These are phyloP conservation scores for Pseudomugil gertrudae DNA, from an alignment of 2,797 vertebrate genomes.

Conservation along the genomic window DNA sequence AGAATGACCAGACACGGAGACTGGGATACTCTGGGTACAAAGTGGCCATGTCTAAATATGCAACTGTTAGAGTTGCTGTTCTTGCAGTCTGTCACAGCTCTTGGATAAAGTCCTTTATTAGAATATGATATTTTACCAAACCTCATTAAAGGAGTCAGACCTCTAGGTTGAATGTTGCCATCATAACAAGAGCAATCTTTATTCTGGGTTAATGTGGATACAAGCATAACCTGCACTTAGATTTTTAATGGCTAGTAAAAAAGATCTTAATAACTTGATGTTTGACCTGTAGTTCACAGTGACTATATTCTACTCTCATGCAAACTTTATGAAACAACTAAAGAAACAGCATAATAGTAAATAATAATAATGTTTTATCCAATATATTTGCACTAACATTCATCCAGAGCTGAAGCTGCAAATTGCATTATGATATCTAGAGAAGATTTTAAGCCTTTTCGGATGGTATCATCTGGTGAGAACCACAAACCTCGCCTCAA, in stretches of 20 bases:
- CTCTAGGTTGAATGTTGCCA: slow-evolving; percentile 12
- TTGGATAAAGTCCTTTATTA: slow-evolving; percentile 31
- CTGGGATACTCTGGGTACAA: neutral
- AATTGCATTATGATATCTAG: neutral
- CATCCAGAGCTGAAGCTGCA: neutral
- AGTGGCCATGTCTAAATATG: slow-evolving; percentile 19
- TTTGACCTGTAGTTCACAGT: neutral
- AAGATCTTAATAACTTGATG: slow-evolving; percentile 9
- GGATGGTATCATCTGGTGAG: neutral
- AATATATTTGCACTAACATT: neutral
- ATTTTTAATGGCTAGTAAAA: slow-evolving; percentile 23
- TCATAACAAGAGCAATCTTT: slow-evolving; percentile 27
- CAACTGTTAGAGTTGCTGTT: slow-evolving; percentile 61
- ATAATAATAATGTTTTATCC: neutral
- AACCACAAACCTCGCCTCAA: slow-evolving; percentile 5
- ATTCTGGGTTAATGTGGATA: slow-evolving; percentile 17
- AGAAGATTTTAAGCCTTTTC: neutral
- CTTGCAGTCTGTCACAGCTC: slow-evolving; percentile 35
- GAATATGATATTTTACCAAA: slow-evolving; percentile 31
- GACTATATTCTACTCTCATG: neutral
- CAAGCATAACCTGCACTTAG: slow-evolving; percentile 9
- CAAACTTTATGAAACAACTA: neutral
- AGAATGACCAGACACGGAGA: slow-evolving; percentile 28
- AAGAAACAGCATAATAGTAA: neutral
- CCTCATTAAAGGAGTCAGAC: slow-evolving; percentile 38